These are phyloP conservation scores for Drosophila vallismaia DNA, from an alignment of 2,888 invertebrate genomes.

Conservation along the genomic window DNA sequence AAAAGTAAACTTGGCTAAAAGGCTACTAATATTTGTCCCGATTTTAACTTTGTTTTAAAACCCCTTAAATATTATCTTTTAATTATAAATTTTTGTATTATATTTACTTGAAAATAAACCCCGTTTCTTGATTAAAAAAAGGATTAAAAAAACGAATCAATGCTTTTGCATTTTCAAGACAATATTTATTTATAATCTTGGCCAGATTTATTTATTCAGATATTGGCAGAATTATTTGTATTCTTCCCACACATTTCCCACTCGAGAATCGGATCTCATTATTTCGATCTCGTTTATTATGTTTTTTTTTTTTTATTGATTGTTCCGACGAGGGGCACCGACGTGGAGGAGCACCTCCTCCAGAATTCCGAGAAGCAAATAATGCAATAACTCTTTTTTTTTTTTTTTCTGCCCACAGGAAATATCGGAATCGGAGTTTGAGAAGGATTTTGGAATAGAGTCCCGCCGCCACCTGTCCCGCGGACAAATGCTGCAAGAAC, in stretches of 20 bases:
- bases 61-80: too few species aligned
- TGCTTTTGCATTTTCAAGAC: too few species aligned
- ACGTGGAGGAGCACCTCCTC: conserved; percentile 6
- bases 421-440: too few species aligned
- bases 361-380: background rate
- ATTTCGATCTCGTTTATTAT: conserved; percentile 6
- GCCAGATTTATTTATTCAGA: background rate
- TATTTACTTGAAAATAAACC: too few species aligned
- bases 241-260: background rate
- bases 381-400: conserved; percentile 32
- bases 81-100: too few species aligned
- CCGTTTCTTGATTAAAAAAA: too few species aligned
- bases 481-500: conserved; percentile 54
- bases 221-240: background rate
- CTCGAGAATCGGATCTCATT: background rate
- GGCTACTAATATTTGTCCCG: too few species aligned
- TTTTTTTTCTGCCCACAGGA: conserved; percentile 57
- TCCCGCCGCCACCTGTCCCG: conserved; percentile 52
- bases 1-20: too few species aligned
- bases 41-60: too few species aligned
- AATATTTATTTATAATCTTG: too few species aligned
- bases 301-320: background rate
- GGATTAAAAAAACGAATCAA: too few species aligned
- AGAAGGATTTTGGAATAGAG: conserved; percentile 1
- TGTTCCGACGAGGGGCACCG: too few species aligned